Percentiles rank a stretch among this genome's conserved stretches.
phyloP scores from a whole-genome alignment of 1,140 invertebrate genomes.

The Magallana ariakensis region DNA sequence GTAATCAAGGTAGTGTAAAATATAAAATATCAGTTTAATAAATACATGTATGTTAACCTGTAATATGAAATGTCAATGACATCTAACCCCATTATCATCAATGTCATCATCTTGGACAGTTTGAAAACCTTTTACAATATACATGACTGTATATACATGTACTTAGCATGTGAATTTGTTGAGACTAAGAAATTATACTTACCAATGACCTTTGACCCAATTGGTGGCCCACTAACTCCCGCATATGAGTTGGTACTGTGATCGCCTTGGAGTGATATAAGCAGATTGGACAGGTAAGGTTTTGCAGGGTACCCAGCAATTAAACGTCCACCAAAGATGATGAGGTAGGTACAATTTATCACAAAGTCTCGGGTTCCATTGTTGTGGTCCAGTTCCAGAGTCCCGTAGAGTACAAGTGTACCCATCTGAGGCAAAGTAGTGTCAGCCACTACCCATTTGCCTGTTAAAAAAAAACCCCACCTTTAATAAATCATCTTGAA shows the following conservation, averaged over 20 bases:
- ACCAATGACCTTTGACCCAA: slow-evolving; percentile 72
- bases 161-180: no score
- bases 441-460: slow-evolving; percentile 71
- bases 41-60: no score
- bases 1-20: neutral
- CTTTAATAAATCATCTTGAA: no score
- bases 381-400: slow-evolving; percentile 65
- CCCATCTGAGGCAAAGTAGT: slow-evolving; percentile 60
- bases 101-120: no score
- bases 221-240: slow-evolving; percentile 49
- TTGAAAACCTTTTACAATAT: no score
- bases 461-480: slow-evolving; percentile 49
- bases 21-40: no score
- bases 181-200: neutral
- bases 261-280: slow-evolving; percentile 61
- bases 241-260: slow-evolving; percentile 45
- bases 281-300: slow-evolving; percentile 64
- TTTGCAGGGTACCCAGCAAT: slow-evolving; percentile 68
- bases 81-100: no score
- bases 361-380: slow-evolving; percentile 45
- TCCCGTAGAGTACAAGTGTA: slow-evolving; percentile 69
- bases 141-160: no score
- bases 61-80: no score
- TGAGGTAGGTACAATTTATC: slow-evolving; percentile 69
- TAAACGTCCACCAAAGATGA: slow-evolving; percentile 71